Evolutionary conservation across 2,888 invertebrate species (phyloP).

Genomic region (Aphodius sticticus): DNA sequence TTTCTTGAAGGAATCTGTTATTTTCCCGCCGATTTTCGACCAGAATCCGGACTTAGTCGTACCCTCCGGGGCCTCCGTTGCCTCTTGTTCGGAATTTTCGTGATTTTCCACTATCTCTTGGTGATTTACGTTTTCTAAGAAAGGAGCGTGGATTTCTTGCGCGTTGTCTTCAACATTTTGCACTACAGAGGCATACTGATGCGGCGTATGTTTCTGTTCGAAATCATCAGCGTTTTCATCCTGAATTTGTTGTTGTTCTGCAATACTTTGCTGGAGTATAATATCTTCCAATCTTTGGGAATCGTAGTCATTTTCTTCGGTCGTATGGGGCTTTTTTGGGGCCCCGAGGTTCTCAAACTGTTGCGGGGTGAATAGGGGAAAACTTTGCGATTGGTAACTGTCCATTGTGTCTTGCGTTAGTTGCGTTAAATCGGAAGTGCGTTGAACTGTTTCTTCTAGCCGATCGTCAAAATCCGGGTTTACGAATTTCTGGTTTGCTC

Average conservation of each 20-base stretch:
- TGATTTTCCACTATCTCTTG: constrained; percentile 16
- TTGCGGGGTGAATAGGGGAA: constrained; percentile 6
- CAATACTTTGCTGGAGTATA: background rate
- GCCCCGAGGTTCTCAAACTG: too few relatives aligned
- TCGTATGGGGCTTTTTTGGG: too few relatives aligned
- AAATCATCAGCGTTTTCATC: constrained; percentile 36
- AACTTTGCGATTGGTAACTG: constrained; percentile 17
- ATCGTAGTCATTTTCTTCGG: too few relatives aligned
- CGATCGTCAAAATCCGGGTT: background rate
- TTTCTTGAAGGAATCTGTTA: constrained; percentile 37
- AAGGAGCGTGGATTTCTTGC: background rate
- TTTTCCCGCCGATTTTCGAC: constrained; percentile 52
- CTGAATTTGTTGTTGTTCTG: constrained; percentile 11
- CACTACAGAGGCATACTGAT: constrained; percentile 37
- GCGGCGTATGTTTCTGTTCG: constrained; percentile 27
- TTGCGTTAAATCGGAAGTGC: constrained; percentile 39
- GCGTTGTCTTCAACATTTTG: constrained; percentile 40
- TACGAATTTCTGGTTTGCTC: background rate
- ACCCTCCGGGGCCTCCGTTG: constrained; percentile 39
- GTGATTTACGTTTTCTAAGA: background rate
- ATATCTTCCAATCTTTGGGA: background rate
- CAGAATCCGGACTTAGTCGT: constrained; percentile 64
- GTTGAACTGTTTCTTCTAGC: constrained; percentile 32
- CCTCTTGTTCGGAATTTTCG: constrained; percentile 25
- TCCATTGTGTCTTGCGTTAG: constrained; percentile 42